Percentiles rank a stretch among this genome's conserved stretches.
Conservation (phyloP, 2,888 invertebrate species). For the Eubasilissa splendida region DNA sequence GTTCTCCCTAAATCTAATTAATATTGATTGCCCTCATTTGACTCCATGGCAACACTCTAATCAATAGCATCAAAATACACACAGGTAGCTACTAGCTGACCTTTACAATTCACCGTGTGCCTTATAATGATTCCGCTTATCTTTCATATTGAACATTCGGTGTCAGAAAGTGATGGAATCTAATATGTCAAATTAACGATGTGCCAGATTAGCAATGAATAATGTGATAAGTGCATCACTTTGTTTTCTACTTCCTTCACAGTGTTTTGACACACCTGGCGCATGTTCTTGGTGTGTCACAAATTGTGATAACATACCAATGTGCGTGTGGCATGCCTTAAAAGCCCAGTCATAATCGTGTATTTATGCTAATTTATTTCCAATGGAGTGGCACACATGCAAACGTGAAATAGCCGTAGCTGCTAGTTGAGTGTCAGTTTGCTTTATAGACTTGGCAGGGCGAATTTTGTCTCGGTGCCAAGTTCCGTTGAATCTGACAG, state of each 20-base stretch:
- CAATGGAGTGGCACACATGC: slow-evolving; percentile 25
- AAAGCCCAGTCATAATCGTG: not conserved
- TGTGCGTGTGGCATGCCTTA: slow-evolving; percentile 9
- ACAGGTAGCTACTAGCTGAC: slow-evolving; percentile 6
- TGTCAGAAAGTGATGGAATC: not conserved
- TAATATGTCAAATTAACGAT: not conserved
- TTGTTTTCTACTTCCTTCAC: not conserved
- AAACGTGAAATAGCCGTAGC: slow-evolving; percentile 15
- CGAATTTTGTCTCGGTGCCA: slow-evolving; percentile 22
- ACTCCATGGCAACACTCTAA: slow-evolving; percentile 12
- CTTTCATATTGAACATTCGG: not conserved
- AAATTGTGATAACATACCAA: slow-evolving; percentile 30
- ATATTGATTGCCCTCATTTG: slow-evolving; percentile 7
- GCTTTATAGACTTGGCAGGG: slow-evolving; percentile 39
- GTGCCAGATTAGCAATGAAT: not conserved
- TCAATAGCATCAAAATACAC: not conserved
- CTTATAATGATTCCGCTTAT: not conserved
- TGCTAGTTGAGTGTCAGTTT: not conserved
- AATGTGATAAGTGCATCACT: not conserved
- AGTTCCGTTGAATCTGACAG: slow-evolving; percentile 27
- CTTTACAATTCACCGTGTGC: not conserved
- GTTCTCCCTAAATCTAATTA: not conserved
- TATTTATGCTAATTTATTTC: slow-evolving; percentile 32
- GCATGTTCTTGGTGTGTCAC: slow-evolving; percentile 1
- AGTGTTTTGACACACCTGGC: slow-evolving; percentile 11